Conservation (phyloP, 2,113 vertebrate genomes). For the Halichoerus grypus region DNA sequence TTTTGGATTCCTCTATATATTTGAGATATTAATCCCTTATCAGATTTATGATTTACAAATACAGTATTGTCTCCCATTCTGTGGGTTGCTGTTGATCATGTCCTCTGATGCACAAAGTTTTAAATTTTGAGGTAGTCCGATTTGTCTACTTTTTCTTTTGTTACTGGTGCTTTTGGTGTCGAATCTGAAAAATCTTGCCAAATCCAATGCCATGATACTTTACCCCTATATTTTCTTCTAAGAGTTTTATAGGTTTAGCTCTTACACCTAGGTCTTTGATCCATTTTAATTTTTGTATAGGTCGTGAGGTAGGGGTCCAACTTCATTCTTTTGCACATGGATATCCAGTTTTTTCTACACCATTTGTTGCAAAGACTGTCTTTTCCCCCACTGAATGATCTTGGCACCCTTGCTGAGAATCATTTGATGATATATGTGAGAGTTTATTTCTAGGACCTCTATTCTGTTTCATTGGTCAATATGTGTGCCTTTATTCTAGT, state of each 20-base stretch:
- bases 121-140: neutral
- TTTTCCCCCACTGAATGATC: neutral
- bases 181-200: neutral
- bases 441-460: neutral
- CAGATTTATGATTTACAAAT: neutral
- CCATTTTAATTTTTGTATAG: neutral
- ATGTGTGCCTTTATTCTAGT: neutral
- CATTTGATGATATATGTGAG: neutral
- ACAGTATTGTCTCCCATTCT: neutral
- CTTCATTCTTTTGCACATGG: neutral
- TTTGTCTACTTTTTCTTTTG: neutral
- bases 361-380: conserved; percentile 23
- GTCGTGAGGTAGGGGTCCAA: neutral
- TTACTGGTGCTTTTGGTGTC: neutral
- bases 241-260: neutral
- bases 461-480: neutral
- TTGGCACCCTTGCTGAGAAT: neutral
- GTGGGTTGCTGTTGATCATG: neutral
- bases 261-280: neutral
- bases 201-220: neutral
- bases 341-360: neutral
- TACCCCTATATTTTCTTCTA: neutral
- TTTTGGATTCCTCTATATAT: neutral
- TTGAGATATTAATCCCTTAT: neutral
- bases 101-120: neutral